phyloP scores from a whole-genome alignment of 2,113 vertebrate species.

The Noturus placidus region DNA sequence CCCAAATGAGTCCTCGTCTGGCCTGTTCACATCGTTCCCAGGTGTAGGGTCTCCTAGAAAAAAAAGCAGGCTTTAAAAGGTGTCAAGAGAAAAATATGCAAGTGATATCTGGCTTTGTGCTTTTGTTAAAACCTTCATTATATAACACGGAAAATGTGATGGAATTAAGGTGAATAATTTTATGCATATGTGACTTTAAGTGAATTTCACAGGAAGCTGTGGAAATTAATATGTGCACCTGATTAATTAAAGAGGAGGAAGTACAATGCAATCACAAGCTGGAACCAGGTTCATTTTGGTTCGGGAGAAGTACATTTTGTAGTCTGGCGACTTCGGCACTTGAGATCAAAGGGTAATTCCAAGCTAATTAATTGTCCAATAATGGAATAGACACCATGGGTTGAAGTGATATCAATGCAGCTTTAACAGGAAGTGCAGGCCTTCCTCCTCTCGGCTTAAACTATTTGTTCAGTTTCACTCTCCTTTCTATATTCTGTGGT shows the following conservation, averaged over 20 bases:
- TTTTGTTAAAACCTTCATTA: conserved; percentile 14
- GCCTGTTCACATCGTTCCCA: conserved; percentile 41
- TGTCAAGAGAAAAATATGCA: neutral
- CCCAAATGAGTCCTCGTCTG: conserved; percentile 52
- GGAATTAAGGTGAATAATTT: conserved; percentile 7
- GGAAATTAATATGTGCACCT: neutral
- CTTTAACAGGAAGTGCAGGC: conserved; percentile 31
- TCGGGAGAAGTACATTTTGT: conserved; percentile 23
- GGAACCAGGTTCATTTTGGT: neutral
- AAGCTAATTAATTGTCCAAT: conserved; percentile 65
- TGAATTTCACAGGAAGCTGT: neutral
- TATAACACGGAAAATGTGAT: conserved; percentile 9
- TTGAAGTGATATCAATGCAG: conserved; percentile 57
- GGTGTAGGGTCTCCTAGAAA: conserved; percentile 48
- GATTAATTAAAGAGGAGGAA: conserved; percentile 9
- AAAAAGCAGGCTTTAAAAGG: neutral
- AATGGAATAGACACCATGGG: conserved; percentile 62
- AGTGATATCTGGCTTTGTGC: neutral
- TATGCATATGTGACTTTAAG: neutral
- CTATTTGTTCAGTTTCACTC: conserved; percentile 46
- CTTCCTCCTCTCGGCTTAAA: conserved; percentile 10
- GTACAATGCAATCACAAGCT: neutral
- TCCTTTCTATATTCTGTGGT: conserved; percentile 2
- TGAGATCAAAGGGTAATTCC: conserved; percentile 69
- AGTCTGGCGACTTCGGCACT: conserved; percentile 59